phyloP scores from a whole-genome alignment of 1,140 invertebrate species.

The Galendromus occidentalis region DNA sequence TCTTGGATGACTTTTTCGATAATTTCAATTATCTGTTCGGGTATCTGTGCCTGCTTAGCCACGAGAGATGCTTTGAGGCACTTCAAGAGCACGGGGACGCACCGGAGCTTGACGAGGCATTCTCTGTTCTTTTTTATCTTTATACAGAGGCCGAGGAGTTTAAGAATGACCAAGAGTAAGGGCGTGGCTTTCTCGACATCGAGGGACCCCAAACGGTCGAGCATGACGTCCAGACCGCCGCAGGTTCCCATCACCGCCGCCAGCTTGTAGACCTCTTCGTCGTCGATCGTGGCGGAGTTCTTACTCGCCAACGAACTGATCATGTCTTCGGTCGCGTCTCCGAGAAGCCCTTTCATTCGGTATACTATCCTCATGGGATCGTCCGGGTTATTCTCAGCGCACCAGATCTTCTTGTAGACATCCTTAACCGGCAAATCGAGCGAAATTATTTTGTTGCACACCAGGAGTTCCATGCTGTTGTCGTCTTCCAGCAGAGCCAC shows the following conservation, averaged over 20 bases:
- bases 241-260: conserved; percentile 55
- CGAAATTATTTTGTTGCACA: conserved; percentile 95
- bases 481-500: conserved; percentile 90
- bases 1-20: conserved; percentile 80
- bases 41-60: conserved; percentile 18
- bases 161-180: conserved; percentile 58
- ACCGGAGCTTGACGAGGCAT: conserved; percentile 26
- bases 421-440: conserved; percentile 87
- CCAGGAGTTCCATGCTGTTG: conserved; percentile 94
- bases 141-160: conserved; percentile 58
- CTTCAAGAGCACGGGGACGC: conserved; percentile 29
- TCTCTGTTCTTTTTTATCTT: conserved; percentile 39
- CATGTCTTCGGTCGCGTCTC: conserved; percentile 95
- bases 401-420: conserved; percentile 43
- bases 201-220: conserved; percentile 43
- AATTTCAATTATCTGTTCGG: conserved; percentile 37
- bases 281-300: conserved; percentile 69
- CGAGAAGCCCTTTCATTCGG: conserved; percentile 82
- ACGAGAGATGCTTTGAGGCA: conserved; percentile 28
- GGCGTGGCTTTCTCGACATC: conserved; percentile 48
- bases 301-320: conserved; percentile 79
- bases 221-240: conserved; percentile 55
- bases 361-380: conserved; percentile 95
- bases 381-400: conserved; percentile 45
- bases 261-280: conserved; percentile 74